phyloP scores from a whole-genome alignment of 2,113 vertebrate species.

The Nyctereutes procyonoides region DNA sequence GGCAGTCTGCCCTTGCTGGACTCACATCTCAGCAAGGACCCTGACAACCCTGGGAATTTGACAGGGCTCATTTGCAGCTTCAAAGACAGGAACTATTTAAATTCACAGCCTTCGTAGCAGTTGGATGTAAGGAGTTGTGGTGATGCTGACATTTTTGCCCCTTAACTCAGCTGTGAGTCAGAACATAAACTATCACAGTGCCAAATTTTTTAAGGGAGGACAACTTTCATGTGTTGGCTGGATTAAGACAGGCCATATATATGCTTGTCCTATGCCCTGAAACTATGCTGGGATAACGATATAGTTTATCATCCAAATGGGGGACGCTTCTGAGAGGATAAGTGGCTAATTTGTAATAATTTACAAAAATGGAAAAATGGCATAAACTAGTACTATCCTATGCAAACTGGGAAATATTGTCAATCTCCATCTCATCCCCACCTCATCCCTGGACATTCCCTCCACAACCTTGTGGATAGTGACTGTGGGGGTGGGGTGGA shows the following conservation, averaged over 20 bases:
- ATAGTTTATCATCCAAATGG: neutral
- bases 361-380: neutral
- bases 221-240: neutral
- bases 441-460: too few relatives aligned
- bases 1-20: neutral
- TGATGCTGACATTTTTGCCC: constrained; percentile 62
- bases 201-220: constrained; percentile 49
- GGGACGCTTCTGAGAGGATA: neutral
- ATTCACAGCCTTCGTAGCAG: constrained; percentile 45
- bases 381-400: neutral
- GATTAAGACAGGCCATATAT: neutral
- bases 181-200: constrained; percentile 2
- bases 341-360: neutral
- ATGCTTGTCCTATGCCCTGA: neutral
- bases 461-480: neutral
- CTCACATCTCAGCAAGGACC: neutral
- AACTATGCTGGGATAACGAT: neutral
- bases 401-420: neutral
- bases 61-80: constrained; percentile 70
- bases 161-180: constrained; percentile 61
- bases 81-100: constrained; percentile 65
- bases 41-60: constrained; percentile 46
- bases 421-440: neutral
- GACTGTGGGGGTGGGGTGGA: fast-evolving
- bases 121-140: constrained; percentile 34